These are phyloP conservation scores for Vombatus ursinus DNA, from an alignment of 2,113 vertebrate species.

Conservation along the genomic window DNA sequence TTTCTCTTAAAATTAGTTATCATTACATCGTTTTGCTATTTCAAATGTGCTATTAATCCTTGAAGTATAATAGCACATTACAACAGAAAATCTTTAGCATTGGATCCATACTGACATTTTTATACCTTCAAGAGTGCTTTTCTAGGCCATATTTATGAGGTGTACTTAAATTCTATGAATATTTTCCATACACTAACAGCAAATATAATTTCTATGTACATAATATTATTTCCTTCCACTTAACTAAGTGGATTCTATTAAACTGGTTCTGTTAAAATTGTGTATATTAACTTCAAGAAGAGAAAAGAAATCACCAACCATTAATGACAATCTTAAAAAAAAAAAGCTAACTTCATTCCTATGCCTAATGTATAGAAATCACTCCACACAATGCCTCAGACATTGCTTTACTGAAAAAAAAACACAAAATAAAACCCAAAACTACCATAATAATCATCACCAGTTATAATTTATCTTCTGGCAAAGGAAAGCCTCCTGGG, in stretches of 20 bases:
- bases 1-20: background rate
- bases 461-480: conserved; percentile 22
- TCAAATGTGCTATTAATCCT: background rate
- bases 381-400: background rate
- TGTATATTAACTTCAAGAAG: background rate
- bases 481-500: background rate
- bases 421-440: background rate
- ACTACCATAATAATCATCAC: background rate
- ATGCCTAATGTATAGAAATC: background rate
- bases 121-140: background rate
- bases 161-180: background rate
- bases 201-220: background rate
- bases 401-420: background rate
- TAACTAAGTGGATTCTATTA: background rate
- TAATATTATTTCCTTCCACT: background rate
- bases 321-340: background rate
- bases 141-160: background rate
- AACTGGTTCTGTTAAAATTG: background rate
- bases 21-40: background rate
- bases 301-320: background rate
- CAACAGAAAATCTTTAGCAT: background rate
- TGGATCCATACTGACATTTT: background rate
- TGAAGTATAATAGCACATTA: background rate
- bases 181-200: background rate
- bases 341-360: conserved; percentile 1